A percentile compares a stretch with the other conserved stretches of the same genome.
Evolutionary conservation across 1,140 invertebrate genomes (phyloP).

Genomic region (Drosophila biarmipes): DNA sequence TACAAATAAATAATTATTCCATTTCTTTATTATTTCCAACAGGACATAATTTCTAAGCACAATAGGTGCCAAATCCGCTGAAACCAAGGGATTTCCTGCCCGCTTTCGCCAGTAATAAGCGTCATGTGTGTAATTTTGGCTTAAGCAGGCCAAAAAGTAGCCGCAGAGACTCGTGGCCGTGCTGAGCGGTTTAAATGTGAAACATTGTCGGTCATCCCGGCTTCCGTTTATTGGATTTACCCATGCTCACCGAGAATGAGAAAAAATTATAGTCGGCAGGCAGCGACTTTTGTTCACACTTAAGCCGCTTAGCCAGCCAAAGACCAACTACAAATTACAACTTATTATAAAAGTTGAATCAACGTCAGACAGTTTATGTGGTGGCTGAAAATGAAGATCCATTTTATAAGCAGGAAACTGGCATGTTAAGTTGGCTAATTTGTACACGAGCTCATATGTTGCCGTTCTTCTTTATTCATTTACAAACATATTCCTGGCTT

Average conservation of each 20-base stretch:
- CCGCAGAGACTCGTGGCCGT: slow-evolving; percentile 19
- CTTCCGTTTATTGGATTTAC: slow-evolving; percentile 41
- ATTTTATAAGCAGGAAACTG: slow-evolving; percentile 18
- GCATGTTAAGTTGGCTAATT: slow-evolving; percentile 39
- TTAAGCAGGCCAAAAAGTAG: slow-evolving; percentile 49
- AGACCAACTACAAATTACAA: slow-evolving; percentile 36
- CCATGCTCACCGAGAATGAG: slow-evolving; percentile 2
- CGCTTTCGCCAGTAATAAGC: slow-evolving; percentile 20
- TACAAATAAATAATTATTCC: no score
- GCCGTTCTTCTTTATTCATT: slow-evolving; percentile 63
- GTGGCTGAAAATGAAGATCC: slow-evolving; percentile 24
- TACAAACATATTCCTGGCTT: slow-evolving; percentile 65
- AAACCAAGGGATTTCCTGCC: slow-evolving; percentile 2
- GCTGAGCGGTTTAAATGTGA: slow-evolving; percentile 54
- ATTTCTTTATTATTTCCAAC: neutral
- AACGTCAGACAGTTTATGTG: slow-evolving; percentile 3
- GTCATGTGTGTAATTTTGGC: slow-evolving; percentile 53
- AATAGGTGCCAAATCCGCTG: slow-evolving; percentile 34
- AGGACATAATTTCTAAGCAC: slow-evolving; percentile 26
- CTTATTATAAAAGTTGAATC: slow-evolving; percentile 19
- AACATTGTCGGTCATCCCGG: slow-evolving; percentile 26
- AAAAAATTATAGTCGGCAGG: slow-evolving; percentile 13
- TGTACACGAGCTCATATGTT: slow-evolving; percentile 53
- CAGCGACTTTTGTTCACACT: slow-evolving; percentile 9
- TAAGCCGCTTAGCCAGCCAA: slow-evolving; percentile 27